A percentile compares a stretch with the other conserved stretches of the same genome.
phyloP scores from a whole-genome alignment of 2,888 invertebrate genomes.

The Acrobasis repandana region DNA sequence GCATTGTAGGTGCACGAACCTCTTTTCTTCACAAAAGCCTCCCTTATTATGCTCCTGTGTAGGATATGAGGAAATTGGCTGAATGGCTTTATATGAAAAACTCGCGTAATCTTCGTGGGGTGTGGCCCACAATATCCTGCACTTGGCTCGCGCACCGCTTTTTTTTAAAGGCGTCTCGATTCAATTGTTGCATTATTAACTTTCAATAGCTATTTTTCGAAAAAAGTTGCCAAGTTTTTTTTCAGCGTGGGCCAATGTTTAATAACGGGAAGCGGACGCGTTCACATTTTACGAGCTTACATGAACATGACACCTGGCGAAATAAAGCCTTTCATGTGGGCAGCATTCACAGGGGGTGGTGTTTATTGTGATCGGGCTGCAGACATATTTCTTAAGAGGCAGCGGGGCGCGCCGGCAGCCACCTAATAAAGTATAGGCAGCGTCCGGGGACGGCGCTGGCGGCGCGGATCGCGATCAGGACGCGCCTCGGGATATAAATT shows the following conservation, averaged over 20 bases:
- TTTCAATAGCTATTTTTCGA: conserved; percentile 28
- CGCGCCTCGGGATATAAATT: conserved; percentile 65
- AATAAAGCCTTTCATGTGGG: conserved; percentile 63
- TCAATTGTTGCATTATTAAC: conserved; percentile 56
- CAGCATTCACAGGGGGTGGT: conserved; percentile 54
- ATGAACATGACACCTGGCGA: conserved; percentile 60
- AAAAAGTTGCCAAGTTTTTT: conserved; percentile 32
- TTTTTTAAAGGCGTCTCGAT: conserved; percentile 50
- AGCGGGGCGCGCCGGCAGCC: conserved; percentile 39
- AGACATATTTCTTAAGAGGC: conserved; percentile 58
- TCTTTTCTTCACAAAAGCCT: conserved; percentile 77
- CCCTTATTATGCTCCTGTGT: conserved; percentile 78
- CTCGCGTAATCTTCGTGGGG: conserved; percentile 74
- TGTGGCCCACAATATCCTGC: conserved; percentile 71
- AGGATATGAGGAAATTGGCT: conserved; percentile 81
- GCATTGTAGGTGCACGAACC: conserved; percentile 75
- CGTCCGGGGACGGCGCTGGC: conserved; percentile 38
- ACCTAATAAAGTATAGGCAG: conserved; percentile 60
- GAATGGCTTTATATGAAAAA: conserved; percentile 81
- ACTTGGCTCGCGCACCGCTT: conserved; percentile 59
- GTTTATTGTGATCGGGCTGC: conserved; percentile 63
- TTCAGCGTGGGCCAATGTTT: conserved; percentile 42
- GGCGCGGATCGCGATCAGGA: conserved; percentile 51
- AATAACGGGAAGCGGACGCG: conserved; percentile 47
- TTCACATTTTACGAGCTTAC: conserved; percentile 55